Evolutionary conservation across 2,113 vertebrate species (phyloP), one percentile per base, ranked within the genome.

Genomic region (Antidorcas marsupialis): DNA sequence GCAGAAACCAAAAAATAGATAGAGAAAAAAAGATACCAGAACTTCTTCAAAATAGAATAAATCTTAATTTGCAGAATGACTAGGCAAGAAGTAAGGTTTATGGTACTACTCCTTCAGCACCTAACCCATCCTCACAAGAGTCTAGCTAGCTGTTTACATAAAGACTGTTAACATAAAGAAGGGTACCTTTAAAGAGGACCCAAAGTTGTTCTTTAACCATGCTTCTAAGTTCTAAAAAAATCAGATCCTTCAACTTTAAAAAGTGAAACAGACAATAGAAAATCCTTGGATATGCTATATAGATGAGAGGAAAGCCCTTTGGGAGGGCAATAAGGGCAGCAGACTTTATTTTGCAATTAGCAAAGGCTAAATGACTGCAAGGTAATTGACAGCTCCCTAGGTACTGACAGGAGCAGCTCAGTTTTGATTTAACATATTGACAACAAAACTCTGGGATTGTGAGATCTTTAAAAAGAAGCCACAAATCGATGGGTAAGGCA

Each of bases 321-420:
- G 52, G 55, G 86, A 91, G 74, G 30, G 6, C 28, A 60, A 13
- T 28, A n/a, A 93, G n/a, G 59, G 27, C n/a, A 50, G 28, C 0
- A 0, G 12, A 79, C 43, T 94, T 94, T 92, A 95, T 85, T 95
- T 93, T 93, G 78, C 74, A 97, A 78, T 97, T 96, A 96, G 76
- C 23, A 82, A 90, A 96, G 43, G 52, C 64, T 86, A 60, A 97
- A 78, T 78, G 89, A 64, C 28, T 52, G 0, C 74, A 50, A 33
- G 16, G 9, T 82, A 81, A 76, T 52, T 94, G 96, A 93, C 45
- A 90, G 21, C 27, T 92, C 79, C 71, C 43, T 87, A 57, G 45
- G 36, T 47, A 78, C 47, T 62, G 79, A 43, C n/a, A 36, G 45
- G 64, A 92, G 23, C 7, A 88, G 43, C n/a, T 43, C 59, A 52